Percentiles rank a stretch among this genome's conserved stretches.
phyloP scores from a whole-genome alignment of 2,113 vertebrate genomes.

The Isurus oxyrinchus region DNA sequence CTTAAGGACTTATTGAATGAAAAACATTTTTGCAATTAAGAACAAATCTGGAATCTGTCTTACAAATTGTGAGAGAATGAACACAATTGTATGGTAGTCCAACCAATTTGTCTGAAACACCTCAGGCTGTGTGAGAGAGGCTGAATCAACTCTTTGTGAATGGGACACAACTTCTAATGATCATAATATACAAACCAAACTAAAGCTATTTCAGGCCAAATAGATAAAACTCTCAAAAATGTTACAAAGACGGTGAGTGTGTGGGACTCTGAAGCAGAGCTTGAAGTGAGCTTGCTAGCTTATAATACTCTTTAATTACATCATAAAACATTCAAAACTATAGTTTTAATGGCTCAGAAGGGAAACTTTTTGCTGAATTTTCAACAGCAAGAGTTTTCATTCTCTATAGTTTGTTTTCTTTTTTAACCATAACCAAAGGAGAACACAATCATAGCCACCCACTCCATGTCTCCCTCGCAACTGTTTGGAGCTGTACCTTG shows the following conservation, averaged over 20 bases:
- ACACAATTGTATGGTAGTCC: not conserved
- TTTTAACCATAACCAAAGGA: not conserved
- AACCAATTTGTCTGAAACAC: not conserved
- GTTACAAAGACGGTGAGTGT: not conserved
- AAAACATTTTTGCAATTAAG: not conserved
- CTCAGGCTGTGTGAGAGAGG: no score
- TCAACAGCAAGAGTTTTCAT: not conserved
- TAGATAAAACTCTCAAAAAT: not conserved
- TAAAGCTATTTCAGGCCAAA: not conserved
- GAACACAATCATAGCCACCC: not conserved
- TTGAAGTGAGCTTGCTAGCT: no score
- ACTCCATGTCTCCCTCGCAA: not conserved
- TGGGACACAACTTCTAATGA: not conserved
- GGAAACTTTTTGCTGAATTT: not conserved
- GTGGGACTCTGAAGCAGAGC: not conserved
- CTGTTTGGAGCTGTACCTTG: not conserved
- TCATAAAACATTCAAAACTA: not conserved
- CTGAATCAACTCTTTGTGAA: not conserved
- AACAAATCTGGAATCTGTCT: not conserved
- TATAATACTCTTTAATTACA: not conserved
- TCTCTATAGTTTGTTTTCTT: not conserved
- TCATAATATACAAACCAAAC: not conserved
- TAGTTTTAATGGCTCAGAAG: no score
- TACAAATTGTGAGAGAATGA: not conserved
- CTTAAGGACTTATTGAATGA: not conserved